Evolutionary conservation across 2,113 vertebrate species (phyloP).

Genomic region (Trogon melanurus): DNA sequence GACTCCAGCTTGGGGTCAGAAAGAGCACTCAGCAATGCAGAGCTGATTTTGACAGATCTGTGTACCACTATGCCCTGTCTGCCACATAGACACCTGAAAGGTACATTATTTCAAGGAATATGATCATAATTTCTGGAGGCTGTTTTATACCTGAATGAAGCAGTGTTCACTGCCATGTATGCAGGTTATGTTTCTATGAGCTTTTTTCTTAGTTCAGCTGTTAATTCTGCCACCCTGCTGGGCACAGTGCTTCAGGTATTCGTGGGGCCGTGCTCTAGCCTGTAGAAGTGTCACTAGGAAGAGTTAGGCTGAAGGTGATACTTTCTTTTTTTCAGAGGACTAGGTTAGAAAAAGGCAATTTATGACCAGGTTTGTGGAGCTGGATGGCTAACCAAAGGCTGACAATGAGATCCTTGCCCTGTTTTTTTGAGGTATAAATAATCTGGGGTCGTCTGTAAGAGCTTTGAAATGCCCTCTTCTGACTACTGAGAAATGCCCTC

Average conservation of each 20-base stretch:
- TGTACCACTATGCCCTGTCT: background rate
- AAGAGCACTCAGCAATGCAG: fast-evolving
- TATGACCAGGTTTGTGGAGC: background rate
- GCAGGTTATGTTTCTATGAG: background rate
- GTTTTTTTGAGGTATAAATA: background rate
- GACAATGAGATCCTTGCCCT: background rate
- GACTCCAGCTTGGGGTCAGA: background rate
- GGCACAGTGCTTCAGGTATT: background rate
- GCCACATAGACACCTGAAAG: background rate
- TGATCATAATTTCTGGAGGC: background rate
- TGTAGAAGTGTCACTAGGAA: background rate
- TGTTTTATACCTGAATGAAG: background rate
- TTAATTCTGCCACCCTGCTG: background rate
- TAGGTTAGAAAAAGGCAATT: background rate
- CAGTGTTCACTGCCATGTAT: fast-evolving
- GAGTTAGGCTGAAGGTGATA: background rate
- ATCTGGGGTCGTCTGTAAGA: background rate
- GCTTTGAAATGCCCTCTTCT: background rate
- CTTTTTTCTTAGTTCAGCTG: background rate
- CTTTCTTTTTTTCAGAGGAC: background rate
- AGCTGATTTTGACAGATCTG: background rate
- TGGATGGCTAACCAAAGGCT: fast-evolving
- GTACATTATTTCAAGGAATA: fast-evolving
- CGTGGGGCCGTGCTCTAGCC: background rate
- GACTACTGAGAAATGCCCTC: background rate